Evolutionary conservation across 2,888 invertebrate genomes (phyloP).

Genomic region (Acanthoscelides obtectus): DNA sequence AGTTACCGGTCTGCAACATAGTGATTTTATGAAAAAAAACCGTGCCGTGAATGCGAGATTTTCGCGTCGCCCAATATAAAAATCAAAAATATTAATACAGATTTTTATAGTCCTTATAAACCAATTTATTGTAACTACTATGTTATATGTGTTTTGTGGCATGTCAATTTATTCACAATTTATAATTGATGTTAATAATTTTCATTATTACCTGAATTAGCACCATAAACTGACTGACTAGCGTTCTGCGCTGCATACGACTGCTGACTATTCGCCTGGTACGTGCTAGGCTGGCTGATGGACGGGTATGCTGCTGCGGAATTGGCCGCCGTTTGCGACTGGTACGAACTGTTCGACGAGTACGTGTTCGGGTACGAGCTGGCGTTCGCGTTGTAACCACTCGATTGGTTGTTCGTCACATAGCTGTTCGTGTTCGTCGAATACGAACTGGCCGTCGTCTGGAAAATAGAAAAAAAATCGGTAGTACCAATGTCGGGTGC

Average conservation of each 20-base stretch:
- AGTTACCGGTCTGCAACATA: no score
- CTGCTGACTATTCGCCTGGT: constrained; percentile 36
- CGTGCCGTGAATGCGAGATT: no score
- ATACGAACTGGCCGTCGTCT: constrained; percentile 49
- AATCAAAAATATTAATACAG: no score
- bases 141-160: no score
- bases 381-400: constrained; percentile 37
- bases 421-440: constrained; percentile 41
- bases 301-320: constrained; percentile 31
- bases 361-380: constrained; percentile 44
- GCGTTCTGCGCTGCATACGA: constrained; percentile 42
- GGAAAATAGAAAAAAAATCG: constrained; percentile 24
- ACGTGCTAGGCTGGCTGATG: constrained; percentile 41
- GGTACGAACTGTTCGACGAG: constrained; percentile 39
- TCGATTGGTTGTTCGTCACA: constrained; percentile 38
- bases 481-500: not conserved
- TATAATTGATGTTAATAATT: no score
- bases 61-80: no score
- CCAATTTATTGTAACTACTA: no score
- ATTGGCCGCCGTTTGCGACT: constrained; percentile 25
- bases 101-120: no score
- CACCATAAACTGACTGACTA: constrained; percentile 46
- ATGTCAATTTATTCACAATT: no score
- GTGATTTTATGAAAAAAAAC: no score
- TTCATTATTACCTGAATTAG: constrained; percentile 43